Conservation (phyloP, 2,113 vertebrate species). For the Colossoma macropomum region DNA sequence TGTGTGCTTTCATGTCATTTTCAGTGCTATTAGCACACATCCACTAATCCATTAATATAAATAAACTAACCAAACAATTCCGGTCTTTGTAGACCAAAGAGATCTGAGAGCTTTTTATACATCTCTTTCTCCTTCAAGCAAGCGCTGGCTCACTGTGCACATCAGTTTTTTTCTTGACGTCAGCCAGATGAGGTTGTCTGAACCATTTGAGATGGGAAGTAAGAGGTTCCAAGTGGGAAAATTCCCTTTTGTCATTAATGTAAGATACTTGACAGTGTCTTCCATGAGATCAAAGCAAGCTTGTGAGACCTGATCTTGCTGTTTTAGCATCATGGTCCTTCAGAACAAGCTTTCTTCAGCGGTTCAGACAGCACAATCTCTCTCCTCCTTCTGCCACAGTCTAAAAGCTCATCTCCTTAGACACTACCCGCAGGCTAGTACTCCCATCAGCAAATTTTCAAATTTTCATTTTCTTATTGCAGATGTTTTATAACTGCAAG, state of each 20-base stretch:
- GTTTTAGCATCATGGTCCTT: background rate
- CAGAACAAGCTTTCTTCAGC: background rate
- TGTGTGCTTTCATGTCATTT: background rate
- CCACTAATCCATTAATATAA: background rate
- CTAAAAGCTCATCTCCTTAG: background rate
- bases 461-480: background rate
- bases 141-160: background rate
- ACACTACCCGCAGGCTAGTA: background rate
- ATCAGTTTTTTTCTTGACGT: background rate
- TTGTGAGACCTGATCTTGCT: background rate
- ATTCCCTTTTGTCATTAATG: background rate
- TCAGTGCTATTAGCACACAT: background rate
- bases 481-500: background rate
- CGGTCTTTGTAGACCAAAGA: background rate
- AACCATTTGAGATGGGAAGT: background rate
- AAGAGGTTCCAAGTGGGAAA: background rate
- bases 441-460: background rate
- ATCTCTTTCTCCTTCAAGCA: background rate
- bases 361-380: background rate
- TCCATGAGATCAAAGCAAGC: background rate
- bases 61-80: background rate
- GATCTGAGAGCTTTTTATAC: background rate
- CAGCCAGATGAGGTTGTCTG: background rate
- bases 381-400: background rate
- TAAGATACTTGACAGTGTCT: background rate